phyloP scores from a whole-genome alignment of 2,797 vertebrate genomes.

The Coreius guichenoti region DNA sequence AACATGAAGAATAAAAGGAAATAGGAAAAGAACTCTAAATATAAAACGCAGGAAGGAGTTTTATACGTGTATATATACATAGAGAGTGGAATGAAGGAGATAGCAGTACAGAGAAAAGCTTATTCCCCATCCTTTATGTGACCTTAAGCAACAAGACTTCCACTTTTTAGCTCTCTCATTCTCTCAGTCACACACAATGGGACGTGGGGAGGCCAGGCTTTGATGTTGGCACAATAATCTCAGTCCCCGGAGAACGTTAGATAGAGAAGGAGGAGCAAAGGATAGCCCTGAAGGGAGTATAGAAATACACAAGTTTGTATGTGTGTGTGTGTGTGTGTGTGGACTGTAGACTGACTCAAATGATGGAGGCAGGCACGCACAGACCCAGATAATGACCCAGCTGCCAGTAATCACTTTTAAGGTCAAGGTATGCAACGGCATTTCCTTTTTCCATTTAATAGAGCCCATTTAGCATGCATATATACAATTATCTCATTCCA shows the following conservation, averaged over 20 bases:
- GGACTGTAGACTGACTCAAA: slow-evolving; percentile 25
- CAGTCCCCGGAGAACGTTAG: slow-evolving; percentile 50
- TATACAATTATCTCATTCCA: slow-evolving; percentile 28
- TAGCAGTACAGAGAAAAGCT: slow-evolving; percentile 35
- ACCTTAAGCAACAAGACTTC: slow-evolving; percentile 58
- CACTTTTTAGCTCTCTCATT: slow-evolving; percentile 57
- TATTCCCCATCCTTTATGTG: slow-evolving; percentile 58
- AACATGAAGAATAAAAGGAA: slow-evolving; percentile 1
- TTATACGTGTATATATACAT: background rate
- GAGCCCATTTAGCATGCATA: slow-evolving; percentile 31
- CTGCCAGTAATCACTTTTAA: slow-evolving; percentile 40
- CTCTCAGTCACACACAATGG: slow-evolving; percentile 46
- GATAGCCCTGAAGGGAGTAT: slow-evolving; percentile 43
- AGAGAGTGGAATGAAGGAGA: slow-evolving; percentile 36
- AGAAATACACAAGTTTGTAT: slow-evolving; percentile 36
- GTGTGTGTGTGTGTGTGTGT: slow-evolving; percentile 23
- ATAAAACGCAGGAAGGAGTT: slow-evolving; percentile 9
- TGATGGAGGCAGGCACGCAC: slow-evolving; percentile 35
- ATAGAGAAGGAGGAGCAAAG: slow-evolving; percentile 49
- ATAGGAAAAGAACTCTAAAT: background rate
- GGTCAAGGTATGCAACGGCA: slow-evolving; percentile 37
- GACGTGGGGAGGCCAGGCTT: slow-evolving; percentile 56
- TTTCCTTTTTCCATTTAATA: slow-evolving; percentile 38
- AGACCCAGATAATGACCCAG: slow-evolving; percentile 48
- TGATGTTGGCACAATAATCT: slow-evolving; percentile 62